Base-by-base conservation (phyloP, 2,113 vertebrate species). In the Vulpes lagopus region DNA sequence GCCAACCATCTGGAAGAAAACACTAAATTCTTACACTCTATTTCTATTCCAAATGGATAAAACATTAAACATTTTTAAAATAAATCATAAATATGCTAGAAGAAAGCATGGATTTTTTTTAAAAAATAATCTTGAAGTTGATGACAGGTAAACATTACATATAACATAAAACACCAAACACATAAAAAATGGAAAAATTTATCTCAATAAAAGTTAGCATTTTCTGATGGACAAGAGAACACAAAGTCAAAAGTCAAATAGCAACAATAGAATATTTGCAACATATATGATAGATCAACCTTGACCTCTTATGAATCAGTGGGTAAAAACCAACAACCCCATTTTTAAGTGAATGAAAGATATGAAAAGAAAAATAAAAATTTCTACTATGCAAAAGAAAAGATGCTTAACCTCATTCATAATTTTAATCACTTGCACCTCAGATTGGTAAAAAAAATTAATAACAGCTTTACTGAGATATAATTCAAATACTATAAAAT, bases 1-100 rank as follows among this genome's bases (percentile, higher is more conserved):
- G 78, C 11, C 73, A 74, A 86, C 84, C 93, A 96, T 92, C 88
- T 92, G 87, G 93, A 92, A 95, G 71, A 86, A 95, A 97, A 73
- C 27, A 88, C 53, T 95, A 43, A 12, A 94, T 90, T 97, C 85
- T 43, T 94, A 95, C 30, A 89, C 8, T 64, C 62, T 62, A 71
- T 20, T 79, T 35, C 9, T 57, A 80, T 78, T 85, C 65, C 83
- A 92, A 82, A 83, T 94, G 67, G 49, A 73, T 67, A 85, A 92
- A 96, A 71, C 86, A 91, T 97, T 81, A 95, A 93, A 79, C 27
- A 64, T 93, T 93, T 93, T 43, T 14, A 79, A 89, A 95, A 91
- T 60, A 87, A 92, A 89, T 38, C 82, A 51, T 83, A 32, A 35
- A 35, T 35, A 35, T 49, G 79, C 43, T 55, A 82, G 38, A 96